These are phyloP conservation scores for Hydropsyche betteni DNA, from an alignment of 2,888 invertebrate genomes.

Conservation along the genomic window DNA sequence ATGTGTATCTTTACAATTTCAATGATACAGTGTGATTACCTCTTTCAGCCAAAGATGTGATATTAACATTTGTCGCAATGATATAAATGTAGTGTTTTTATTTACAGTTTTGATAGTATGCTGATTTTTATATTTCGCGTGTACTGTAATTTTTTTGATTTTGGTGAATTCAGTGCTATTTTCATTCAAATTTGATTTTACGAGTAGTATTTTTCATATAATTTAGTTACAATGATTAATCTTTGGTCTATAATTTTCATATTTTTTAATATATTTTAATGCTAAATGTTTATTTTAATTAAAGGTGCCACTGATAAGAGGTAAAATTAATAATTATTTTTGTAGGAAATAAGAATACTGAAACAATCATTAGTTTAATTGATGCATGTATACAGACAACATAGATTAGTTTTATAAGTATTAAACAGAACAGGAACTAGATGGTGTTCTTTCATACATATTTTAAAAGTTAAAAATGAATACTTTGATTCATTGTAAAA, in stretches of 20 bases:
- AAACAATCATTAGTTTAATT: conserved; percentile 37
- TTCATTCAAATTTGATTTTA: too few relatives aligned
- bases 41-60: conserved; percentile 25
- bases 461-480: too few relatives aligned
- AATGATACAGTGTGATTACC: background rate
- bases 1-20: too few relatives aligned
- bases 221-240: too few relatives aligned
- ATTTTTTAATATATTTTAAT: conserved; percentile 6
- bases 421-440: background rate
- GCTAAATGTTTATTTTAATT: conserved; percentile 4
- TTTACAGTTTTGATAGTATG: too few relatives aligned
- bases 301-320: conserved; percentile 25
- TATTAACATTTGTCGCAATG: conserved; percentile 1
- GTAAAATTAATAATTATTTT: conserved; percentile 25
- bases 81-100: too few relatives aligned
- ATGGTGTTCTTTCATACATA: background rate
- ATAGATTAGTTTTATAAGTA: background rate
- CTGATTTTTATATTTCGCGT: too few relatives aligned
- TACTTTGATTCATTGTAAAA: too few relatives aligned
- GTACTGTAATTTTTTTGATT: too few relatives aligned
- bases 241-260: too few relatives aligned
- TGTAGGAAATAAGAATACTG: conserved; percentile 16
- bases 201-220: too few relatives aligned
- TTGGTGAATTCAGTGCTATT: too few relatives aligned
- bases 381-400: conserved; percentile 14